Base-by-base conservation (phyloP, 2,113 vertebrate genomes). In the Plestiodon gilberti region DNA sequence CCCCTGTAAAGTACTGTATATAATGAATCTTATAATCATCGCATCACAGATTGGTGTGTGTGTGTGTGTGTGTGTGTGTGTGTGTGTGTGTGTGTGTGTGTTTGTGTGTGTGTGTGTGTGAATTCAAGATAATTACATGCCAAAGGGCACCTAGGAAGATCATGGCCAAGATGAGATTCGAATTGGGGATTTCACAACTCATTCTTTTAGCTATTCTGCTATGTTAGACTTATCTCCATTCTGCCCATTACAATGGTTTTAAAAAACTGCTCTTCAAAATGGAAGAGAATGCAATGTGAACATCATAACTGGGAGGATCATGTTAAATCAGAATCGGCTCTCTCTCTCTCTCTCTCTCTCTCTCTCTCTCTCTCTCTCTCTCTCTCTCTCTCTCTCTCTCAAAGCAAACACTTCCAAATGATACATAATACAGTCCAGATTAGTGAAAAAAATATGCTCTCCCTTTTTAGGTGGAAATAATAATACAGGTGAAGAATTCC, bases 381-480 rank as follows among this genome's bases (percentile, higher is more conserved):
- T 48, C 43, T 48, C 43, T 48, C 43, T 48, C 43, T 48, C 43
- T 48, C 43, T 48, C 43, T 8, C n/a, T 8, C 43, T 33, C 67
- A 38, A 71, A 35, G 70, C 70, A 71, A 23, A 71, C 33, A 35
- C 70, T 71, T 48, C 8, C 35, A 20, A 40, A 15, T 38, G 14
- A 71, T 2, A 61, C 0, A 0, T 57, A 23, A 18, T 57, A 4
- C 35, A 59, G 35, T 43, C 48, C 52, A 30, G 33, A 0, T 0
- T 3, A 8, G n/a, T 4, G 2, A 55, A 17, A 7, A 62, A 35
- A 62, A 13, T 57, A 2, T 57, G 11, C 18, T 10, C 1, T 33
- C 22, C 74, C 79, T 20, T 57, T 4, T 40, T n/a, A 57, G 43
- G 33, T 18, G 20, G 1, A 62, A 81, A 78, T 15, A 3, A 6